Evolutionary conservation across 2,797 vertebrate species (phyloP).

Genomic region (Ambastaia sidthimunki): DNA sequence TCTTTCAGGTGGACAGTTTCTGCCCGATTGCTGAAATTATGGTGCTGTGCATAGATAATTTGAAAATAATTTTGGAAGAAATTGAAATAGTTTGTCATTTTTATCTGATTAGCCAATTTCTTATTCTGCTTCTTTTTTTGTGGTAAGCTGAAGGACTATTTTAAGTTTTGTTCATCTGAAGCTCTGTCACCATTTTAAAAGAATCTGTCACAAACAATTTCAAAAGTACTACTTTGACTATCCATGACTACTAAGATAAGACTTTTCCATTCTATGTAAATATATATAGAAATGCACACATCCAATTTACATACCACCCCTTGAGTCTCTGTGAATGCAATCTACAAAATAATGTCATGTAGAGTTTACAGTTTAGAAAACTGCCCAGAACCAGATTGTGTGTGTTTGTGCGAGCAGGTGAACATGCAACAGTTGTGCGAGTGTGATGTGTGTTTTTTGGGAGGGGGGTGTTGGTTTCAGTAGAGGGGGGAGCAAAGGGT

Average conservation of each 20-base stretch:
- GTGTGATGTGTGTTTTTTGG: conserved; percentile 10
- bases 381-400: neutral
- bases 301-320: too few species aligned
- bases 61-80: neutral
- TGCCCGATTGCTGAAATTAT: neutral
- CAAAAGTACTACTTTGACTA: neutral
- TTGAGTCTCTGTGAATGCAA: too few species aligned
- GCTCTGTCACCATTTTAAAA: neutral
- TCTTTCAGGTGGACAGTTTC: neutral
- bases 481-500: conserved; percentile 12
- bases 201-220: neutral
- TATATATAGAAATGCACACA: too few species aligned
- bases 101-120: neutral
- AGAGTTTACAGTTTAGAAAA: neutral
- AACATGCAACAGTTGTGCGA: conserved; percentile 16
- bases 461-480: conserved; percentile 23
- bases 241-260: too few species aligned
- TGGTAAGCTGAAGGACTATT: neutral
- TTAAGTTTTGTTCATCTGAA: neutral
- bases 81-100: neutral
- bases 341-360: neutral
- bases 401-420: neutral
- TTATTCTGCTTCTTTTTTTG: neutral
- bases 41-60: neutral
- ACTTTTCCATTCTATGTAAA: too few species aligned